Evolutionary conservation across 2,113 vertebrate species (phyloP), one percentile per base, ranked within the genome.

Genomic region (Nothobranchius kuhntae): DNA sequence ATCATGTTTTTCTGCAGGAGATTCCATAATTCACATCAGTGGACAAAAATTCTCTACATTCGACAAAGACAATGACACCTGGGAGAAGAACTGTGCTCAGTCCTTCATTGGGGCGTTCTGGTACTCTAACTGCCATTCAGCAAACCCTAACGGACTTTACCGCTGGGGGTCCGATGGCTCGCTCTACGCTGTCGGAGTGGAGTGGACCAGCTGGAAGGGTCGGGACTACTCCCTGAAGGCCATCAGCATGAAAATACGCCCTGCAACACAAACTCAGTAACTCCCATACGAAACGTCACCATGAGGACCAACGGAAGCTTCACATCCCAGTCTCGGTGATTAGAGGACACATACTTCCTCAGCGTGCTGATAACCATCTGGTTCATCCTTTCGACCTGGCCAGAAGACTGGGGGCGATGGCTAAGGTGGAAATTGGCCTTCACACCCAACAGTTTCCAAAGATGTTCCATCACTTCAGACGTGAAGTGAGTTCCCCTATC

Each of bases 101-200:
- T 0, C 0, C 0, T 0, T 0, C 14, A 6, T 66, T 6, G 78
- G 69, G 2, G 73, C 7, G 0, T 81, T 77, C 65, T 81, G 78
- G 78, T 62, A 65, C 30, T 1, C 0, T 0, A 0, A 0, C 0
- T 77, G 79, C 44, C 56, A 38, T n/a, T 0, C 0, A 0, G 1
- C 65, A 4, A 59, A 59, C 26, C 69, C 69, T 1, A 81, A 81
- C 0, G 79, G 79, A 1, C 17, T 66, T 17, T 77, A 81, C 45
- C 61, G 7, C 2, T 77, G 74, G 70, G 79, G 69, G 1, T 13
- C 10, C 0, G 76, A 78, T 0, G 1, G 0, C 0, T 50, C 21
- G 4, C 0, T 54, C 21, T 0, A 0, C n/a, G 12, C 4, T 17
- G 10, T 68, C 17, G 82, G 64, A 2, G 44, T 78, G 36, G 3